Base-by-base conservation (phyloP, 2,113 vertebrate species). In the Pollachius pollachius region DNA sequence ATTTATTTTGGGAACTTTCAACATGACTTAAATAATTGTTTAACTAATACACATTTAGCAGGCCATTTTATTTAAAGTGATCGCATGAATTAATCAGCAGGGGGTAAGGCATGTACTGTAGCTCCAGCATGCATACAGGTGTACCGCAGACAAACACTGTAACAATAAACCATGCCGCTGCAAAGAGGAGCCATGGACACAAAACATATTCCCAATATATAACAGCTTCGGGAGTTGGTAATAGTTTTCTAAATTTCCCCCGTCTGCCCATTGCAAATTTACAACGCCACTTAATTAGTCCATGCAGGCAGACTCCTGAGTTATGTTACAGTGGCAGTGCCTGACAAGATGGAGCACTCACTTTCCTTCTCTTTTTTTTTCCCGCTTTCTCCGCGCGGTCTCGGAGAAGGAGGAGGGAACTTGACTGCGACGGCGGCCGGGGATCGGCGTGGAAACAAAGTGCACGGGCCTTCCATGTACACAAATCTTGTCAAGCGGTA, bases 401-500 rank as follows among this genome's bases (percentile, higher is more conserved):
- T 88, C 88, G 71, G 83, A 88, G 82, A 85, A 84, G 71, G 83
- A 88, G 82, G 87, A 84, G 83, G 84, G 80, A 73, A 78, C 85
- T 84, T 84, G 80, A 81, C 68, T 75, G 67, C 79, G 77, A 67
- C 83, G 68, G 70, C 70, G 75, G 80, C 59, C 78, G 79, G 81
- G 57, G 70, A 82, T 70, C 73, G 80, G 57, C 77, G 79, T 78
- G 58, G 68, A 81, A 89, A 89, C 85, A 90, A 91, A 89, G 85
- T 89, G 81, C 72, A 54, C 73, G 73, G 75, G 77, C 77, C 81
- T 87, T 86, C 85, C 87, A 69, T 88, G 87, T 81, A 89, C 87
- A 89, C 86, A 87, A 89, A 89, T 90, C 88, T 91, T 88, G 88
- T 88, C 86, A 84, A 83, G 54, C 76, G 84, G 84, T 89, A 92